Base-by-base conservation (phyloP, 1,140 invertebrate species). In the Eupristina koningsbergeri region DNA sequence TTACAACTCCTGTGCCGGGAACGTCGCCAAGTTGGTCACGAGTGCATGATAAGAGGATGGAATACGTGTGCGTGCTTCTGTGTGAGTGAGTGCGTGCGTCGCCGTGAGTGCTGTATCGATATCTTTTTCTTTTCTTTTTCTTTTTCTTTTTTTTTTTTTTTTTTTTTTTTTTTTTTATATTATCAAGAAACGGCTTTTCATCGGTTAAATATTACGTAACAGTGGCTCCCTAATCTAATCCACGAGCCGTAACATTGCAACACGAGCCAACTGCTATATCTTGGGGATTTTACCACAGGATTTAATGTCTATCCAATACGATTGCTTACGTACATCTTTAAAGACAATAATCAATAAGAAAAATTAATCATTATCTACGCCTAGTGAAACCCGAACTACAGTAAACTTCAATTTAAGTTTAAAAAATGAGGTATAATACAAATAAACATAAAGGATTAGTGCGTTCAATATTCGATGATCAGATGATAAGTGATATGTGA, bases 161-260 rank as follows among this genome's bases (percentile, higher is more conserved):
- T n/a, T n/a, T n/a, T n/a, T n/a, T n/a, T n/a, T n/a, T n/a, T n/a
- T n/a, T n/a, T n/a, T n/a, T n/a, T n/a, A 5, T 22, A 26, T 69
- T 69, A 69, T 69, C 31, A 22, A 69, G 34, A 69, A 69, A 39
- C 26, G 15, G 34, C 17, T 69, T 71, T 71, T 71, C 67, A 26
- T 41, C 7, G 19, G 8, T 41, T 36, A 0, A 6, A 22, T 13
- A 41, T 71, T 71, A 41, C 11, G 67, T 11, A 39, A 71, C 3
- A 2, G 0, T n/a, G 36, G 3, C 0, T 41, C 36, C 39, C 39
- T 71, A 41, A 69, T 71, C 67, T 71, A 41, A 71, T 67, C 64
- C 64, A 17, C 67, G 7, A 7, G 36, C 3, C 6, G n/a, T n/a
- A n/a, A 41, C 41, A 36, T 71, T 41, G 19, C 67, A 71, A 71